Percentiles rank a stretch among this genome's conserved stretches.
phyloP scores from a whole-genome alignment of 2,113 vertebrate species.

The Hypanus sabinus region DNA sequence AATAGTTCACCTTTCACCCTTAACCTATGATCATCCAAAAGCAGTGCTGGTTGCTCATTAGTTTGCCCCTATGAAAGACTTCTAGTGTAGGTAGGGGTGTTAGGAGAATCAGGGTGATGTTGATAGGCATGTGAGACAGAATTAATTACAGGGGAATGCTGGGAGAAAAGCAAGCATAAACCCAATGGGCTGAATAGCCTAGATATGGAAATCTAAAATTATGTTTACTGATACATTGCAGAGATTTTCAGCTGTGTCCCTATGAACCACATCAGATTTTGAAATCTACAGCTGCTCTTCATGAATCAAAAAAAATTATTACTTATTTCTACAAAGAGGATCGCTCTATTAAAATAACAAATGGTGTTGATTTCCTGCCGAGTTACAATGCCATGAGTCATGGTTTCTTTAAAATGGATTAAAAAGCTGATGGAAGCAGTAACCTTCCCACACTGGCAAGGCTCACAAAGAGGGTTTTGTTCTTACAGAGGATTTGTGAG shows the following conservation, averaged over 20 bases:
- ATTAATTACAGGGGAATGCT: too few species aligned
- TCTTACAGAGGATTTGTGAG: not conserved
- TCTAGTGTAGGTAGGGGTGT: too few species aligned
- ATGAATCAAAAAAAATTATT: not conserved
- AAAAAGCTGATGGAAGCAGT: not conserved
- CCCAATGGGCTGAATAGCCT: too few species aligned
- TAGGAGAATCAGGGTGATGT: too few species aligned
- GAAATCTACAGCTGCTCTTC: not conserved
- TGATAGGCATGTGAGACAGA: too few species aligned
- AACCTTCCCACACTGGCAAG: not conserved
- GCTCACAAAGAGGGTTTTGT: not conserved
- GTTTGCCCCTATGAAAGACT: too few species aligned
- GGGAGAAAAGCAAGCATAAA: too few species aligned
- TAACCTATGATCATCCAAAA: too few species aligned
- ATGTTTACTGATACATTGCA: not conserved
- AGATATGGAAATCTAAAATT: not conserved
- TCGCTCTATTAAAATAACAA: not conserved
- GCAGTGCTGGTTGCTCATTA: too few species aligned
- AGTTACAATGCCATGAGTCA: not conserved
- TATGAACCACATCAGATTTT: not conserved
- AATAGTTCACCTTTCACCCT: too few species aligned
- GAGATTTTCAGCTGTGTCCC: not conserved
- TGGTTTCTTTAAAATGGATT: not conserved
- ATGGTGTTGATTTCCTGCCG: not conserved
- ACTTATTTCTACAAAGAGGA: not conserved